phyloP scores from a whole-genome alignment of 2,888 invertebrate species.

The Hirtodrosophila trivittata region DNA sequence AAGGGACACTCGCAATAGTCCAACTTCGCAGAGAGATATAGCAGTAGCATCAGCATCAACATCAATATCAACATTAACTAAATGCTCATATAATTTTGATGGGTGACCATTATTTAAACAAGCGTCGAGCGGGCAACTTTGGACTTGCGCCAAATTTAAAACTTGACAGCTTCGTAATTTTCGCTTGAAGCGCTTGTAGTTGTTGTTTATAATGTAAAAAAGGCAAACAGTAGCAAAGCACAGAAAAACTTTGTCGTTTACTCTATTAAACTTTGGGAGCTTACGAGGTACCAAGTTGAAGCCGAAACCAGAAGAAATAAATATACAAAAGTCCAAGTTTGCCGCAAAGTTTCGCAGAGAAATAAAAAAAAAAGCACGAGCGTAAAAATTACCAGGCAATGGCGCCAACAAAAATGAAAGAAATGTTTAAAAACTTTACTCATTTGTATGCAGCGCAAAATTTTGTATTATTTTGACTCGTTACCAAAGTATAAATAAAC shows the following conservation, averaged over 20 bases:
- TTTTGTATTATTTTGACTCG: constrained; percentile 80
- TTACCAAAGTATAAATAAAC: constrained; percentile 60
- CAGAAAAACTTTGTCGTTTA: constrained; percentile 78
- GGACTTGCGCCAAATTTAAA: constrained; percentile 66
- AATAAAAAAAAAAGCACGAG: constrained; percentile 43
- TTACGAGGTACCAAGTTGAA: constrained; percentile 77
- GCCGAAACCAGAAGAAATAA: constrained; percentile 76
- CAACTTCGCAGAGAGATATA: not conserved
- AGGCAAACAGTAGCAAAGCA: constrained; percentile 57
- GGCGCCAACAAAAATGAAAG: constrained; percentile 40
- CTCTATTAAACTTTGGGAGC: constrained; percentile 82
- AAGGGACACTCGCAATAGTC: constrained; percentile 14
- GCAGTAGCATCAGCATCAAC: not conserved
- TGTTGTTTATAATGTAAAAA: constrained; percentile 60
- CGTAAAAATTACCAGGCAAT: constrained; percentile 56
- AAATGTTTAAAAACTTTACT: constrained; percentile 74
- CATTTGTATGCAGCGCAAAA: constrained; percentile 82
- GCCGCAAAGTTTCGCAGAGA: constrained; percentile 61
- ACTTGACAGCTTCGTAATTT: constrained; percentile 75
- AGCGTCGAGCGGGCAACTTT: constrained; percentile 65
- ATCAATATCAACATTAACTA: constrained; percentile 62
- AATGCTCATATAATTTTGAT: constrained; percentile 75
- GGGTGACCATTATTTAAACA: constrained; percentile 74
- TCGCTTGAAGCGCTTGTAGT: constrained; percentile 43
- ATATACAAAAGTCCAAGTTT: constrained; percentile 71